These are phyloP conservation scores for Limenitis arthemis DNA, from an alignment of 2,888 invertebrate genomes.

Conservation along the genomic window DNA sequence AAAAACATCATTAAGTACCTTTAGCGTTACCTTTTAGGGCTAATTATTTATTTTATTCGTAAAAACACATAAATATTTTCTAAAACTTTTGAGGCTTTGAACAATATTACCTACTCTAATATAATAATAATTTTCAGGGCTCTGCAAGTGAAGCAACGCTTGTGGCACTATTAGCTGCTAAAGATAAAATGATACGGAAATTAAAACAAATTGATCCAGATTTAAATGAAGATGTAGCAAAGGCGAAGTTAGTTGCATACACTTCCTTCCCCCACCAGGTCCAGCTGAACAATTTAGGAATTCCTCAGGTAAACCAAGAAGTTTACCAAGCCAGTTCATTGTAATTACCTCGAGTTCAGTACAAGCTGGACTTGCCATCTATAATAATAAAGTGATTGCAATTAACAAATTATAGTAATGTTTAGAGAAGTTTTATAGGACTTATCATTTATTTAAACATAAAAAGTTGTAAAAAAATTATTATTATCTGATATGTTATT, in stretches of 20 bases:
- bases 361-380: constrained; percentile 89
- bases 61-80: too few species aligned
- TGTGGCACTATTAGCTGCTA: constrained; percentile 85
- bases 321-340: constrained; percentile 94
- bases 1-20: too few species aligned
- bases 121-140: constrained; percentile 66
- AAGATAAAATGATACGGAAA: constrained; percentile 76
- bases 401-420: not conserved
- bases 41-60: too few species aligned
- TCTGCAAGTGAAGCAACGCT: constrained; percentile 94
- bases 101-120: not conserved
- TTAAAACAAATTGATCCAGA: constrained; percentile 70
- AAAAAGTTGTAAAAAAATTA: too few species aligned
- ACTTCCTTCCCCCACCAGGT: constrained; percentile 87
- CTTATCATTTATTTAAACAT: too few species aligned
- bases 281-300: constrained; percentile 85
- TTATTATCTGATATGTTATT: too few species aligned
- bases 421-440: not conserved
- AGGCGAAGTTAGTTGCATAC: constrained; percentile 84
- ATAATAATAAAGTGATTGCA: constrained; percentile 17
- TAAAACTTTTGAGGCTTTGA: not conserved
- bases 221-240: constrained; percentile 74
- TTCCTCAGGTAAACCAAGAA: constrained; percentile 84
- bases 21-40: too few species aligned
- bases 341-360: constrained; percentile 94